These are phyloP conservation scores for Embidobia sp. DNA, from an alignment of 2,888 invertebrate genomes.

Conservation along the genomic window DNA sequence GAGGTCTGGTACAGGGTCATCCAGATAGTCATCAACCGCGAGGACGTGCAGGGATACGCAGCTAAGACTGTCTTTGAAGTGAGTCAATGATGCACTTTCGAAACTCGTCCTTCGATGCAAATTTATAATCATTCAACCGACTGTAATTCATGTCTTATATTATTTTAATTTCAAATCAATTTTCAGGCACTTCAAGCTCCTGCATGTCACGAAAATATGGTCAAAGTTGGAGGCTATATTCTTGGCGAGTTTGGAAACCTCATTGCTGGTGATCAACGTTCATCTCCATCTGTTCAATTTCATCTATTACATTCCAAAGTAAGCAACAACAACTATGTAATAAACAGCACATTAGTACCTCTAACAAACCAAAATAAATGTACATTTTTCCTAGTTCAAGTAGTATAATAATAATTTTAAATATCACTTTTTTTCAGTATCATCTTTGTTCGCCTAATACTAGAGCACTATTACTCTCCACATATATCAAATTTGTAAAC, in stretches of 20 bases:
- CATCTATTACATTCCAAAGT: conserved; percentile 98
- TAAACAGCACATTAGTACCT: no score
- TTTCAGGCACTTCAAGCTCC: conserved; percentile 95
- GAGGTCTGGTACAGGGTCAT: conserved; percentile 99
- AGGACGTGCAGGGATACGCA: conserved; percentile 99
- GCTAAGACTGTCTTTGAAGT: conserved; percentile 99
- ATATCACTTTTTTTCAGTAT: conserved; percentile 83
- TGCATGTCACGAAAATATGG: conserved; percentile 99
- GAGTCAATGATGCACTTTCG: no score
- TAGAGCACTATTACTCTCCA: conserved; percentile 96
- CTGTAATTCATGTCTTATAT: no score
- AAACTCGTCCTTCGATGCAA: no score
- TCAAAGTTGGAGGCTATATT: conserved; percentile 99
- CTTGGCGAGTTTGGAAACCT: conserved; percentile 99
- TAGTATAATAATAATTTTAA: no score
- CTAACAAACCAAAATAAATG: no score
- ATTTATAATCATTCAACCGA: no score
- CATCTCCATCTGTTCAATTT: conserved; percentile 98
- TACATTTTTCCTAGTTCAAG: no score
- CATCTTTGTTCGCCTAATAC: conserved; percentile 99
- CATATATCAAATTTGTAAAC: conserved; percentile 99
- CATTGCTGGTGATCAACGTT: conserved; percentile 98
- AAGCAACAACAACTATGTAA: no score
- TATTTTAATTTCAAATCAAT: no score
- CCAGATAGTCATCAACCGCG: conserved; percentile 99